Evolutionary conservation across 2,113 vertebrate genomes (phyloP).

Genomic region (Excalfactoria chinensis): DNA sequence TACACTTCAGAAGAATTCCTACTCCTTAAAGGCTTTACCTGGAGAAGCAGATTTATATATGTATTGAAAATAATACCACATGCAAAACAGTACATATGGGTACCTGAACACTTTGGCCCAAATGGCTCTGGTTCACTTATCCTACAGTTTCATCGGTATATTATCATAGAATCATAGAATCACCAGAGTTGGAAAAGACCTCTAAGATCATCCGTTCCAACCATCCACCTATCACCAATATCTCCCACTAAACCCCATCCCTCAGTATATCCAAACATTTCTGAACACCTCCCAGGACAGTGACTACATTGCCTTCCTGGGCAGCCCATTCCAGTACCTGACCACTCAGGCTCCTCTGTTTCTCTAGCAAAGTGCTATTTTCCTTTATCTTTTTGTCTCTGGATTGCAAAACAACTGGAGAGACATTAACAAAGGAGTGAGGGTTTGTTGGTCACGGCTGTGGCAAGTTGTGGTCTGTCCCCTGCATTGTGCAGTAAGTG

Average conservation of each 20-base stretch:
- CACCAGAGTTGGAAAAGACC: no score
- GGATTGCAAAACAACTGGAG: neutral
- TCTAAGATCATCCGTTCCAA: no score
- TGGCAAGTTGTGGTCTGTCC: neutral
- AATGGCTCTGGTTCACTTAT: fast-evolving
- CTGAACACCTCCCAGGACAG: no score
- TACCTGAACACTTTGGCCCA: neutral
- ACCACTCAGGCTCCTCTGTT: no score
- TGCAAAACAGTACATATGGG: neutral
- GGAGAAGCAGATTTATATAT: neutral
- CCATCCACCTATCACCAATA: no score
- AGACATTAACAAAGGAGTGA: neutral
- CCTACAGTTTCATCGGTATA: neutral
- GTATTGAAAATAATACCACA: neutral
- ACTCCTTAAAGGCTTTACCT: neutral
- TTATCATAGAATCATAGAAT: neutral
- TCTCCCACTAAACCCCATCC: no score
- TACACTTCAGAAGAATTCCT: neutral
- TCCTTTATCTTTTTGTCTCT: neutral
- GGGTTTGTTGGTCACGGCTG: neutral
- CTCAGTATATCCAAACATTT: no score
- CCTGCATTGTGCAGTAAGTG: neutral
- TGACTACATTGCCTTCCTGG: no score
- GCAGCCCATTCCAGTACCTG: no score
- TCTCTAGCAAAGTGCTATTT: fast-evolving